Conservation (phyloP, 1,140 invertebrate species). For the Caenorhabditis brenneri region DNA sequence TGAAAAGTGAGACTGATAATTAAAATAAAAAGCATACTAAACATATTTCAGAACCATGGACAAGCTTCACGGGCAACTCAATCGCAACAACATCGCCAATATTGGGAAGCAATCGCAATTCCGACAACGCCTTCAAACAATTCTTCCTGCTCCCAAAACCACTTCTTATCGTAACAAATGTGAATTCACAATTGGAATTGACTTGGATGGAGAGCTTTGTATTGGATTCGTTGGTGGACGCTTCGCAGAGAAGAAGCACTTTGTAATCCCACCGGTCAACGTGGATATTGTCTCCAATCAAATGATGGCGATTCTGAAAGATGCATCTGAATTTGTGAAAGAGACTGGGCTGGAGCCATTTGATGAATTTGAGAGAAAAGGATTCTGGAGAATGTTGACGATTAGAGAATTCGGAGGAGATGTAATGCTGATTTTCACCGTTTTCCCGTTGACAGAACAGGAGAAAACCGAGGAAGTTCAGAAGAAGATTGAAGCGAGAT, state of each 20-base stretch:
- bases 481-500: constrained; percentile 52
- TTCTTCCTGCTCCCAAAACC: constrained; percentile 74
- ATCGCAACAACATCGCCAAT: constrained; percentile 23
- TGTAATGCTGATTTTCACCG: constrained; percentile 85
- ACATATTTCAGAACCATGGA: constrained; percentile 1
- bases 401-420: constrained; percentile 79
- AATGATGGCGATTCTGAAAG: constrained; percentile 79
- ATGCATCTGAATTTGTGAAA: constrained; percentile 74
- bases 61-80: constrained; percentile 54
- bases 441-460: constrained; percentile 73
- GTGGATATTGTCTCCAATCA: constrained; percentile 81
- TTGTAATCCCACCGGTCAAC: constrained; percentile 79
- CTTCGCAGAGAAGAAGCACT: constrained; percentile 77
- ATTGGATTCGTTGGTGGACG: constrained; percentile 72
- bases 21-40: background rate
- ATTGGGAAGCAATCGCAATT: constrained; percentile 9
- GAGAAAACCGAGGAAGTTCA: constrained; percentile 62
- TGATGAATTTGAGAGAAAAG: constrained; percentile 83
- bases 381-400: constrained; percentile 87
- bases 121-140: constrained; percentile 7
- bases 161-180: constrained; percentile 93
- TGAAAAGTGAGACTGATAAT: constrained; percentile 19
- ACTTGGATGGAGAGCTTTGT: constrained; percentile 67
- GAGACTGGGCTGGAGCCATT: constrained; percentile 77
- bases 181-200: constrained; percentile 87